Evolutionary conservation across 2,113 vertebrate genomes (phyloP).

Genomic region (Istiophorus platypterus): DNA sequence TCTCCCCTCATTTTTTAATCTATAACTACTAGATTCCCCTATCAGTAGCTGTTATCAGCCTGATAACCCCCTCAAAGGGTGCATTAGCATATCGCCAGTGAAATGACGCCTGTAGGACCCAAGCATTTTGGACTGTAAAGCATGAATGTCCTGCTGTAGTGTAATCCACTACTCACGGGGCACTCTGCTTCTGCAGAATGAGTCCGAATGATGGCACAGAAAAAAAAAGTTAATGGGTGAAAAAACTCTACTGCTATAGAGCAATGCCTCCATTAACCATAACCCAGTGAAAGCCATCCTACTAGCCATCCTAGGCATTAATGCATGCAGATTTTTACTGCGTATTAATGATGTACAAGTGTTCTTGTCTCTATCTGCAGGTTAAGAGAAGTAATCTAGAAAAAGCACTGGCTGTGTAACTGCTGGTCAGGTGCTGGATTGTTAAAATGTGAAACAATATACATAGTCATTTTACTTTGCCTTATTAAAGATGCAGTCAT

Average conservation of each 20-base stretch:
- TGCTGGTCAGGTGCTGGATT: background rate
- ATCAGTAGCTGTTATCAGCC: slow-evolving; percentile 46
- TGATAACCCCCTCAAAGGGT: slow-evolving; percentile 61
- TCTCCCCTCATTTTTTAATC: slow-evolving; percentile 35
- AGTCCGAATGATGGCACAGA: slow-evolving; percentile 24
- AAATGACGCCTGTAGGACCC: slow-evolving; percentile 36
- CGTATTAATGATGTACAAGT: background rate
- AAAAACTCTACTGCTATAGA: slow-evolving; percentile 37
- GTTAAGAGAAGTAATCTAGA: background rate
- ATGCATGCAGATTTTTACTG: background rate
- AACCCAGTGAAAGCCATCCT: slow-evolving; percentile 34
- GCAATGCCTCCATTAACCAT: slow-evolving; percentile 49
- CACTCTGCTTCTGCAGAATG: background rate
- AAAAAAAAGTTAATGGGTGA: slow-evolving; percentile 69
- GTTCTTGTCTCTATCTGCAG: background rate
- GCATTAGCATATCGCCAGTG: slow-evolving; percentile 66
- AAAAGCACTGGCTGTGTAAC: background rate
- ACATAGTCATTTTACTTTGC: background rate
- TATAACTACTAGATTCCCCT: slow-evolving; percentile 32
- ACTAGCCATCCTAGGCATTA: too few relatives aligned
- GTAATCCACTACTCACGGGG: slow-evolving; percentile 33
- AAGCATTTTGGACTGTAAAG: slow-evolving; percentile 53
- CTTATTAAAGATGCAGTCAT: background rate
- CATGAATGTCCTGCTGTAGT: slow-evolving; percentile 44
- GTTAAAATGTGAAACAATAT: background rate